These are phyloP conservation scores for Hoplostethus mediterraneus DNA, from an alignment of 2,797 vertebrate genomes.

Conservation along the genomic window DNA sequence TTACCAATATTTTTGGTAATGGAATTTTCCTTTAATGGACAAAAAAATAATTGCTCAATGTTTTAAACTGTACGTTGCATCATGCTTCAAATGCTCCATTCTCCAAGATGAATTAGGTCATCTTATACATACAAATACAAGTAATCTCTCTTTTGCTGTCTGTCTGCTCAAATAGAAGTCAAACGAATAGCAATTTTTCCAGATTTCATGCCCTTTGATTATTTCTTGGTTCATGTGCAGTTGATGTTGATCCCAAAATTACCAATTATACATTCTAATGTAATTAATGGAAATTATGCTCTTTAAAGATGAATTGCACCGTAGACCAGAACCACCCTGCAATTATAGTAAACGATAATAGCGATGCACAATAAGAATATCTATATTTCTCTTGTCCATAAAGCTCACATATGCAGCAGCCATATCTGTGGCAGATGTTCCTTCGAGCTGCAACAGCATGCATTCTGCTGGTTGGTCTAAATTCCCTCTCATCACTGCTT, in stretches of 20 bases:
- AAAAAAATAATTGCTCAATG: background rate
- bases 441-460: conserved; percentile 63
- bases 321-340: conserved; percentile 3
- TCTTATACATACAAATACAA: background rate
- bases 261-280: background rate
- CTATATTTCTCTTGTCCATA: conserved; percentile 20
- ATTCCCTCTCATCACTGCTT: conserved; percentile 62
- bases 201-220: conserved; percentile 21
- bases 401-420: conserved; percentile 53
- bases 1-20: no score
- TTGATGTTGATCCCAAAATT: conserved; percentile 3
- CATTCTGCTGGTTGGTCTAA: conserved; percentile 58
- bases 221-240: conserved; percentile 2
- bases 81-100: background rate
- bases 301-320: conserved; percentile 4
- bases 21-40: background rate
- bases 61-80: conserved; percentile 1
- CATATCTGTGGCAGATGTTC: conserved; percentile 64
- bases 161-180: background rate
- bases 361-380: conserved; percentile 38
- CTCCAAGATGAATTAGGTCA: background rate
- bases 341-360: conserved; percentile 16
- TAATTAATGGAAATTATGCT: background rate
- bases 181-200: no score
- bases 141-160: background rate